phyloP scores from a whole-genome alignment of 2,888 invertebrate species.

The Acleris cristana region DNA sequence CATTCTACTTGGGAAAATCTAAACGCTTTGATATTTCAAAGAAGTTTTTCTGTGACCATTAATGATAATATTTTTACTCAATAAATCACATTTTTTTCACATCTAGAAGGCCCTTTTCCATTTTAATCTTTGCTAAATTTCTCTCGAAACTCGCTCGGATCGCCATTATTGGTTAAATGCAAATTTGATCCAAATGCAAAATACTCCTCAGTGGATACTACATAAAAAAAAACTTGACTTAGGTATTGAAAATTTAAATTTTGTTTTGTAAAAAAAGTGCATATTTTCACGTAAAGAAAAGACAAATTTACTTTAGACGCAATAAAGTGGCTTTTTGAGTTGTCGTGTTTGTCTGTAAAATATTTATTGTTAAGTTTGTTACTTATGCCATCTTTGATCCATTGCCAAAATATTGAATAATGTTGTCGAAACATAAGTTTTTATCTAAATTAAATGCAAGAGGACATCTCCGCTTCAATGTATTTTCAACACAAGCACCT shows the following conservation, averaged over 20 bases:
- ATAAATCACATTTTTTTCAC: too few relatives aligned
- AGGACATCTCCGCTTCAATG: conserved; percentile 49
- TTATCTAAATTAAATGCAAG: conserved; percentile 58
- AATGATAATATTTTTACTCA: neutral
- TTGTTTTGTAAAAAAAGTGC: neutral
- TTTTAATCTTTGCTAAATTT: too few relatives aligned
- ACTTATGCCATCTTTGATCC: conserved; percentile 40
- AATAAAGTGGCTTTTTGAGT: neutral
- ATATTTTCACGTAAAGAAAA: neutral
- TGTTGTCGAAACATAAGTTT: conserved; percentile 61
- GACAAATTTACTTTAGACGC: neutral
- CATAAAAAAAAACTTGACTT: neutral
- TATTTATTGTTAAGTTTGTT: conserved; percentile 14
- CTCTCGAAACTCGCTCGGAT: too few relatives aligned
- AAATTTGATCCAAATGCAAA: too few relatives aligned
- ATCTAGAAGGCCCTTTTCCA: too few relatives aligned
- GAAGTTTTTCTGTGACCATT: neutral
- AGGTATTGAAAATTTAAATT: neutral
- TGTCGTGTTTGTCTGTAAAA: neutral
- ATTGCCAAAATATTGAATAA: conserved; percentile 46
- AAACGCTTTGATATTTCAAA: conserved; percentile 14
- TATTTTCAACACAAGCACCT: conserved; percentile 55
- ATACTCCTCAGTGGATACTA: neutral
- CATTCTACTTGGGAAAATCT: neutral
- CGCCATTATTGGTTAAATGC: too few relatives aligned